Base-by-base conservation (phyloP, 2,797 vertebrate species). In the Lemur catta region DNA sequence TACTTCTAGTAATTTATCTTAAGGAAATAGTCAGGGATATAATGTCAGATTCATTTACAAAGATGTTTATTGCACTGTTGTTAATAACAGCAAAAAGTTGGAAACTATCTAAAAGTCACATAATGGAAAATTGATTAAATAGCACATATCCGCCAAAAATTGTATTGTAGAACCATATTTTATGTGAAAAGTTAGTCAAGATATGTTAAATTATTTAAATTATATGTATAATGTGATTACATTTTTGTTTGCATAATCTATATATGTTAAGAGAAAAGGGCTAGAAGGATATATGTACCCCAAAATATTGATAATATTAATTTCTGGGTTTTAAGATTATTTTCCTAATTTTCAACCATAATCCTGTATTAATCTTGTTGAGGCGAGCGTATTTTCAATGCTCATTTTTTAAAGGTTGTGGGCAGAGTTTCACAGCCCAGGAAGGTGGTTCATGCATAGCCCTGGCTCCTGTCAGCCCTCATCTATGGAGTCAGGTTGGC, bases 21-120 rank as follows among this genome's bases (percentile, higher is more conserved):
- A 88, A 81, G 74, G 74, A 86, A 90, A 81, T 11, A 61, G 2
- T 93, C 28, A 69, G 8, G 28, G n/a, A 48, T 65, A 14, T 7
- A 80, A 41, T 59, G 38, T 43, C 6, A 95, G 61, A 84, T 80
- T 95, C 78, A 75, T 72, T 71, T 76, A 80, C 20, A 80, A 69
- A 55, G n/a, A 88, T 80, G 7, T 50, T 93, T 81, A 74, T 38
- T 89, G 57, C 46, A 57, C 12, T 74, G 38, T 80, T 76, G 15
- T 69, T 82, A 57, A 33, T 71, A 85, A 91, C 0, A 96, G 55
- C 46, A 97, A 96, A 93, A 88, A 79, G 8, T 5, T 87, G 41
- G 43, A 67, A 55, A 92, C 50, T 81, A 57, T 22, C 46, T 90
- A 61, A 92, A 95, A 82, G 26, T 93, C 78, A 11, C 74, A 85